These are phyloP conservation scores for Unio delphinus DNA, from an alignment of 2,888 invertebrate species.

Conservation along the genomic window DNA sequence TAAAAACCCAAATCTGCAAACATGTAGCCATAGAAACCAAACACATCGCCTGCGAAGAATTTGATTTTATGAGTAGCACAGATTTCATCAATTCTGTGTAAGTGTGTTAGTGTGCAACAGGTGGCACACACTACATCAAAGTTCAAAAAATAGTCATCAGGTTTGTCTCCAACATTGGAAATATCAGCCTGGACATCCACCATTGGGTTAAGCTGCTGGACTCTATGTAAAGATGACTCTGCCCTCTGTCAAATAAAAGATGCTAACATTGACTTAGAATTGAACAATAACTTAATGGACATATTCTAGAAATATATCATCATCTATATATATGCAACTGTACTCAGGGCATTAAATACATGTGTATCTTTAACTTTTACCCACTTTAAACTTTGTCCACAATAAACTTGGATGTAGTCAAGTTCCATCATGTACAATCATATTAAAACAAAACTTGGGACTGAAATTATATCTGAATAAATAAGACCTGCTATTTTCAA, in stretches of 20 bases:
- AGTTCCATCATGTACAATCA: no score
- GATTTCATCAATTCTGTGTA: conserved; percentile 82
- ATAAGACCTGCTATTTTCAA: no score
- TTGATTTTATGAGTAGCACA: conserved; percentile 79
- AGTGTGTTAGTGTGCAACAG: conserved; percentile 80
- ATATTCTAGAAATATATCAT: no score
- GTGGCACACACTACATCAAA: conserved; percentile 91
- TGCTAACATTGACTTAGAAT: neutral
- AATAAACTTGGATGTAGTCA: no score
- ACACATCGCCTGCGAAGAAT: conserved; percentile 92
- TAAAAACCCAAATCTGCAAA: conserved; percentile 91
- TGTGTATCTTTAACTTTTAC: no score
- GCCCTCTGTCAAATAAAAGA: conserved; percentile 79
- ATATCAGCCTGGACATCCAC: conserved; percentile 80
- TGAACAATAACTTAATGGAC: neutral
- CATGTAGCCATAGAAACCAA: conserved; percentile 93
- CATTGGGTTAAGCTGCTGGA: conserved; percentile 92
- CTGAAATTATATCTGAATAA: no score
- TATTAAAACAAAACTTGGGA: no score
- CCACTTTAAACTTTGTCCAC: no score
- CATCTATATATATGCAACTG: no score
- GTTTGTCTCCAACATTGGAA: conserved; percentile 79
- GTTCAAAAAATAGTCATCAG: conserved; percentile 79
- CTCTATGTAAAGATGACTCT: conserved; percentile 83
- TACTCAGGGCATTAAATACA: no score